phyloP scores from a whole-genome alignment of 2,797 vertebrate genomes.

The Pangasius krempfi region DNA sequence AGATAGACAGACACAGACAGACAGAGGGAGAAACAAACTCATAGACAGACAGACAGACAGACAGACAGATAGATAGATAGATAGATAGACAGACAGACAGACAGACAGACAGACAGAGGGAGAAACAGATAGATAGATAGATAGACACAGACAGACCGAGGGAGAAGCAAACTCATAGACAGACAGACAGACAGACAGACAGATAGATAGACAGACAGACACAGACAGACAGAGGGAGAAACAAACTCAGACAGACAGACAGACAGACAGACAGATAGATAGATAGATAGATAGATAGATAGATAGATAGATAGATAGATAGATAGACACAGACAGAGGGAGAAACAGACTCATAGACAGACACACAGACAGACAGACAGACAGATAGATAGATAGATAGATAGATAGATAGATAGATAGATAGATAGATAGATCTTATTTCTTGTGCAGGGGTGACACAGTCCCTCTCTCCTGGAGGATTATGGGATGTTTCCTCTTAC shows the following conservation, averaged over 20 bases:
- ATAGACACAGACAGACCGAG: background rate
- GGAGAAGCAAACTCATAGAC: no score
- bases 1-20: background rate
- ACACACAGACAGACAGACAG: background rate
- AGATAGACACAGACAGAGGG: no score
- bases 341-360: background rate
- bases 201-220: background rate
- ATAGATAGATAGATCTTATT: background rate
- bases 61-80: rapidly evolving
- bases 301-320: background rate
- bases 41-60: background rate
- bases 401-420: background rate
- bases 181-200: rapidly evolving
- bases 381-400: background rate
- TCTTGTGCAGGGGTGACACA: no score
- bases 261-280: no score
- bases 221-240: no score
- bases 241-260: no score
- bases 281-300: background rate
- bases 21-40: no score
- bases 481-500: background rate
- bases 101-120: background rate
- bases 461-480: background rate
- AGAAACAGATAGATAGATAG: background rate
- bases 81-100: no score